Evolutionary conservation across 1,140 invertebrate species (phyloP).

Genomic region (Lordiphosa collinella): DNA sequence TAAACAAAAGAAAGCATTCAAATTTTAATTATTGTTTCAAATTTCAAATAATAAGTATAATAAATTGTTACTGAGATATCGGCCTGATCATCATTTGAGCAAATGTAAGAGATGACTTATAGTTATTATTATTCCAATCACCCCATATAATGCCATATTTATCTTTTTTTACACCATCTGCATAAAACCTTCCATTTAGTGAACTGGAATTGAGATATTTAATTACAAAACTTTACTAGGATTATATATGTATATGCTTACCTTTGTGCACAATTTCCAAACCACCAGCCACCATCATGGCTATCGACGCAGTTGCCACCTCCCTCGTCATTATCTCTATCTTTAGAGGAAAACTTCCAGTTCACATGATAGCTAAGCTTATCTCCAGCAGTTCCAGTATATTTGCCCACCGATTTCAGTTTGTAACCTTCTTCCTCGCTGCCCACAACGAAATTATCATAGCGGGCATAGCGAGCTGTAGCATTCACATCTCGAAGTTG

Average conservation of each 20-base stretch:
- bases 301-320: not conserved
- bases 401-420: constrained; percentile 84
- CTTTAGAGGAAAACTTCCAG: not conserved
- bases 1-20: too few relatives aligned
- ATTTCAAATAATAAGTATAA: too few relatives aligned
- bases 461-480: constrained; percentile 81
- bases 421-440: constrained; percentile 83
- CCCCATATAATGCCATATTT: not conserved
- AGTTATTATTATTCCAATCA: not conserved
- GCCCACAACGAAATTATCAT: constrained; percentile 83
- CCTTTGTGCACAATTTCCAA: not conserved
- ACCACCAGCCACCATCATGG: not conserved
- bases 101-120: not conserved
- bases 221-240: not conserved
- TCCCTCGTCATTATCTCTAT: not conserved
- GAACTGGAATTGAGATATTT: not conserved
- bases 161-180: not conserved
- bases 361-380: not conserved
- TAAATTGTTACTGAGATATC: too few relatives aligned
- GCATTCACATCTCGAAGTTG: constrained; percentile 83
- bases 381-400: constrained; percentile 79
- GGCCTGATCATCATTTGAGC: not conserved
- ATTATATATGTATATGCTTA: not conserved
- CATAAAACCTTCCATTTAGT: not conserved
- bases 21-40: too few relatives aligned